phyloP scores from a whole-genome alignment of 2,888 invertebrate genomes.

The Eueremaeus valkanovi region DNA sequence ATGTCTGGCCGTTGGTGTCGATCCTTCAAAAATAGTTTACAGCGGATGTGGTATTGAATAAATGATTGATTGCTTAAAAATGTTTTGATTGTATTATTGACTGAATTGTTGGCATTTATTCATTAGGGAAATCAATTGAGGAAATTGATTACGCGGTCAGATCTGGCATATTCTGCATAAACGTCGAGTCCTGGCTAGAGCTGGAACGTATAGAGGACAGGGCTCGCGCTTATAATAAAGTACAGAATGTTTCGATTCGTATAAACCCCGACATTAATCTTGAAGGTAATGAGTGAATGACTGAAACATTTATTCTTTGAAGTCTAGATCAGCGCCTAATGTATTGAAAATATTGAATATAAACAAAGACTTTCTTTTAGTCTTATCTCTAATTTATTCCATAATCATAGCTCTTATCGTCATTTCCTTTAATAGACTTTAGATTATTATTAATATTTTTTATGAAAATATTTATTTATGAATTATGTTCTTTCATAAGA shows the following conservation, averaged over 20 bases:
- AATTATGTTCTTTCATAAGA: too few relatives aligned
- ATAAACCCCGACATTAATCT: slow-evolving; percentile 51
- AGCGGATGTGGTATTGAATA: slow-evolving; percentile 53
- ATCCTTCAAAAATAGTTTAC: slow-evolving; percentile 50
- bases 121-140: slow-evolving; percentile 46
- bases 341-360: neutral
- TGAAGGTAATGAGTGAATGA: slow-evolving; percentile 32
- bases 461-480: too few relatives aligned
- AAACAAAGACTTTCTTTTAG: too few relatives aligned
- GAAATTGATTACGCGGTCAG: slow-evolving; percentile 52
- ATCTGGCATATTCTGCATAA: slow-evolving; percentile 49
- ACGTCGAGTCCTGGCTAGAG: slow-evolving; percentile 54
- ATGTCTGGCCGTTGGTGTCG: slow-evolving; percentile 52
- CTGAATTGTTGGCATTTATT: too few relatives aligned
- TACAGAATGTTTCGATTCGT: slow-evolving; percentile 51
- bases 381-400: too few relatives aligned
- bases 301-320: neutral
- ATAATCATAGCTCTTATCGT: too few relatives aligned
- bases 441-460: too few relatives aligned
- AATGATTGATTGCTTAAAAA: neutral
- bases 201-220: slow-evolving; percentile 50
- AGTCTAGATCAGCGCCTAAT: neutral
- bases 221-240: slow-evolving; percentile 45
- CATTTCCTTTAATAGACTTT: too few relatives aligned
- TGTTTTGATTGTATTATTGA: neutral